These are phyloP conservation scores for Chrysomela aeneicollis DNA, from an alignment of 2,888 invertebrate species.

Conservation along the genomic window DNA sequence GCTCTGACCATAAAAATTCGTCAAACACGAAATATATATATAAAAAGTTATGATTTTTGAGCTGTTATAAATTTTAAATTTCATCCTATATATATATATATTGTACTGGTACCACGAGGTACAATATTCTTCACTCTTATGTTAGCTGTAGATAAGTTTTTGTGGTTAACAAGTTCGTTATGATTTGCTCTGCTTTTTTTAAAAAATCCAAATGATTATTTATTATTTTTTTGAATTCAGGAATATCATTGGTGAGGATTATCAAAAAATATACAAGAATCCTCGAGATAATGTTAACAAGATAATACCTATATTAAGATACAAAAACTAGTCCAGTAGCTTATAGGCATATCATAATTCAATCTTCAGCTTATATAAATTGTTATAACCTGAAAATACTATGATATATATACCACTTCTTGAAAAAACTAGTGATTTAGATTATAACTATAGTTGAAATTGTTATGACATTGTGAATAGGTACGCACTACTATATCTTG, in stretches of 20 bases:
- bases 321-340: conserved; percentile 56
- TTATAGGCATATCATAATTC: conserved; percentile 56
- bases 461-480: conserved; percentile 54
- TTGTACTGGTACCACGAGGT: no score
- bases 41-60: no score
- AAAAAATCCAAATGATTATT: background rate
- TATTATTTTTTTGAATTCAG: background rate
- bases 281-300: background rate
- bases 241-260: no score
- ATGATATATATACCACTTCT: conserved; percentile 43
- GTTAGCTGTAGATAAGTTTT: no score
- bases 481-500: conserved; percentile 49
- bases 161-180: no score
- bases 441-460: conserved; percentile 49
- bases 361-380: conserved; percentile 37
- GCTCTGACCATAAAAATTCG: no score
- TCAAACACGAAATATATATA: no score
- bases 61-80: no score
- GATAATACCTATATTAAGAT: conserved; percentile 20
- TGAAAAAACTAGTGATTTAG: conserved; percentile 42
- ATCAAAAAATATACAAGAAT: no score
- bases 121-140: no score
- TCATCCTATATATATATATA: no score
- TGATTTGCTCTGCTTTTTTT: no score
- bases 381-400: conserved; percentile 41